Conservation (phyloP, 2,888 invertebrate species). For the Leuctra nigra region DNA sequence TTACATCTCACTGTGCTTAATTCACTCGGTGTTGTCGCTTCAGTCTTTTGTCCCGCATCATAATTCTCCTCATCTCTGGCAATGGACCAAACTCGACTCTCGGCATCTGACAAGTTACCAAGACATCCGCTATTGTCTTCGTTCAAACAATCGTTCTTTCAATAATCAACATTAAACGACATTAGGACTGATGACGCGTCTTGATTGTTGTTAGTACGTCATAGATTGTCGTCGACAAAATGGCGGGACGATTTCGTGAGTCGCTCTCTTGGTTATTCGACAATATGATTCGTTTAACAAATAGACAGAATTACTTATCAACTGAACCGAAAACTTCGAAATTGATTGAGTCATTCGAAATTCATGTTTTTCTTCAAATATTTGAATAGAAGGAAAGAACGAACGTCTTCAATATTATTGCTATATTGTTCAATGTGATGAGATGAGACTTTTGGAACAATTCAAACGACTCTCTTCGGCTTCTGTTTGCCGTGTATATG, state of each 20-base stretch:
- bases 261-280: not conserved
- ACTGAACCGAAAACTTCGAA: slow-evolving; percentile 10
- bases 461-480: too few relatives aligned
- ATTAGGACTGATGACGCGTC: slow-evolving; percentile 7
- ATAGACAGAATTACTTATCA: slow-evolving; percentile 5
- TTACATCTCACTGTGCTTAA: slow-evolving; percentile 1
- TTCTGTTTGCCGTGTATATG: too few relatives aligned
- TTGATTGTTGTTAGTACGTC: not conserved
- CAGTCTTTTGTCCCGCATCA: slow-evolving; percentile 5
- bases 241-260: too few relatives aligned
- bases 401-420: not conserved
- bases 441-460: too few relatives aligned
- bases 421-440: too few relatives aligned
- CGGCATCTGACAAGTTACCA: slow-evolving; percentile 13
- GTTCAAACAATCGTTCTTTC: slow-evolving; percentile 16
- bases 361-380: slow-evolving; percentile 10
- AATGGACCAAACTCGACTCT: slow-evolving; percentile 7
- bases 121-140: slow-evolving; percentile 12
- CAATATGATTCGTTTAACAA: slow-evolving; percentile 10
- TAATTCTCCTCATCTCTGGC: slow-evolving; percentile 9
- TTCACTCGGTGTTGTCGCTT: not conserved
- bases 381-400: not conserved
- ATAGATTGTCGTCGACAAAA: too few relatives aligned
- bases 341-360: slow-evolving; percentile 12
- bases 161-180: slow-evolving; percentile 11